phyloP scores from a whole-genome alignment of 2,888 invertebrate genomes.

The Drosophila trichaetosa region DNA sequence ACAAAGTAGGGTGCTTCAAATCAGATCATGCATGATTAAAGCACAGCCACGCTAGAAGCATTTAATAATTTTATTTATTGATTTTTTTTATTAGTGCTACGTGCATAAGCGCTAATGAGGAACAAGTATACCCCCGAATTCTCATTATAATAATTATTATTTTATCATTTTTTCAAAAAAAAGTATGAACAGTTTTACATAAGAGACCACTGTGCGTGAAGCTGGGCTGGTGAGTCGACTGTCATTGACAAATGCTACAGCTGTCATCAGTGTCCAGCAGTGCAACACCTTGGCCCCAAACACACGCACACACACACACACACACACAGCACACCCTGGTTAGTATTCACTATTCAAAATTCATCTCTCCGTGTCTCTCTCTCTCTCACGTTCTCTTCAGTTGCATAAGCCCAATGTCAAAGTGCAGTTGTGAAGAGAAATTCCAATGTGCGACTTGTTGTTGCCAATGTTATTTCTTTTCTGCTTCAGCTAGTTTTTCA shows the following conservation, averaged over 20 bases:
- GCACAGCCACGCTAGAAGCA: not conserved
- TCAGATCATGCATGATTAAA: conserved; percentile 12
- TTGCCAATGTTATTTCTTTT: conserved; percentile 43
- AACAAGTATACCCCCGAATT: not conserved
- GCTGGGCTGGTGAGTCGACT: not conserved
- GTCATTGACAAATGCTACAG: conserved; percentile 50
- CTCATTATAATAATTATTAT: not conserved
- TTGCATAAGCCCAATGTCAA: conserved; percentile 32
- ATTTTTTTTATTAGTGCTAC: not conserved
- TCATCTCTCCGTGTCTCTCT: not conserved
- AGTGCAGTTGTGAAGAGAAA: conserved; percentile 37
- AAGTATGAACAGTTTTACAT: not conserved
- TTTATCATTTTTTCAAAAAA: not conserved
- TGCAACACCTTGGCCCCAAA: conserved; percentile 36
- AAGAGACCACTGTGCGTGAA: conserved; percentile 17
- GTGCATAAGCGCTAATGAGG: not conserved
- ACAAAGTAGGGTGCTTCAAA: conserved; percentile 25
- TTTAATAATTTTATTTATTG: not conserved
- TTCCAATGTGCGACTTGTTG: conserved; percentile 26
- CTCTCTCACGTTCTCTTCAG: not conserved
- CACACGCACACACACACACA: not conserved
- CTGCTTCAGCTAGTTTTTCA: conserved; percentile 42
- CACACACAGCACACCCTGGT: not conserved
- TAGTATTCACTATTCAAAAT: conserved; percentile 18
- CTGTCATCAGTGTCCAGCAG: conserved; percentile 40